Conservation (phyloP, 2,888 invertebrate species). For the Pegoplata infirma region DNA sequence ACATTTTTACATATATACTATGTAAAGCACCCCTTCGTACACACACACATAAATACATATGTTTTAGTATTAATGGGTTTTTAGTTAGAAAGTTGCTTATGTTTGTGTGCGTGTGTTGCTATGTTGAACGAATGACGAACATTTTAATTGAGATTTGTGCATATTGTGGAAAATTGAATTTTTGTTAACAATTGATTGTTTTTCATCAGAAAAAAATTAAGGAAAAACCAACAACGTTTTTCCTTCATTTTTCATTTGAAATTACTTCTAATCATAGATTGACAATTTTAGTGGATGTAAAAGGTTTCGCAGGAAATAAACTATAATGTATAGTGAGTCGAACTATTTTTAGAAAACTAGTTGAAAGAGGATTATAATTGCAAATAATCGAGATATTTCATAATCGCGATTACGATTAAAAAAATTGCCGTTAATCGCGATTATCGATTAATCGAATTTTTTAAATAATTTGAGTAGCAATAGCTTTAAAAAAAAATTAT, state of each 20-base stretch:
- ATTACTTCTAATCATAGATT: neutral
- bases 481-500: too few relatives aligned
- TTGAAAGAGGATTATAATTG: neutral
- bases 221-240: neutral
- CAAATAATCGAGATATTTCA: too few relatives aligned
- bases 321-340: too few relatives aligned
- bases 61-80: too few relatives aligned
- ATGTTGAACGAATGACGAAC: neutral
- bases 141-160: slow-evolving; percentile 49
- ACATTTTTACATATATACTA: too few relatives aligned
- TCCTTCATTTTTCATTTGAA: neutral
- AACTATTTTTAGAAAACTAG: neutral
- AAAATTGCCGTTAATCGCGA: too few relatives aligned
- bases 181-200: slow-evolving; percentile 33
- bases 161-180: slow-evolving; percentile 56
- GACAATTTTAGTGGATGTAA: neutral
- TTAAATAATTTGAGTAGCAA: too few relatives aligned
- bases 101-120: neutral
- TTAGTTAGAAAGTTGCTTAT: too few relatives aligned
- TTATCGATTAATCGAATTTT: too few relatives aligned
- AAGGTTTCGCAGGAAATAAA: neutral
- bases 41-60: too few relatives aligned
- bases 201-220: neutral
- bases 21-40: too few relatives aligned
- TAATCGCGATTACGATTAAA: too few relatives aligned